phyloP scores from a whole-genome alignment of 2,113 vertebrate species.

The Balaenoptera acutorostrata region DNA sequence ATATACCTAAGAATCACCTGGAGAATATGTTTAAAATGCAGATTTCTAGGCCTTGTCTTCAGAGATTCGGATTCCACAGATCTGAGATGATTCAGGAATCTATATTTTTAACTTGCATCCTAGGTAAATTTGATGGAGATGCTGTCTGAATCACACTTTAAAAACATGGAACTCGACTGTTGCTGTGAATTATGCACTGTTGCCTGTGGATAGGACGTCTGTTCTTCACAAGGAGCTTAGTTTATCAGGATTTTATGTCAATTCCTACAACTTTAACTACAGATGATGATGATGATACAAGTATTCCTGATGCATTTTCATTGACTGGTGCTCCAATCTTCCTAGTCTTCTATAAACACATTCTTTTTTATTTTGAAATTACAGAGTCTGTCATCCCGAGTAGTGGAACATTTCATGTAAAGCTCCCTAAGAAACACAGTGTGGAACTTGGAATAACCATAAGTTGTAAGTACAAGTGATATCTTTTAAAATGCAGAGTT shows the following conservation, averaged over 20 bases:
- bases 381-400: slow-evolving; percentile 98
- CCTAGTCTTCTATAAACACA: slow-evolving; percentile 40
- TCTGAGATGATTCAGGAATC: not conserved
- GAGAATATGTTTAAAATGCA: not conserved
- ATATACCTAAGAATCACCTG: not conserved
- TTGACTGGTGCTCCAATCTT: not conserved
- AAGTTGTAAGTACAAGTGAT: slow-evolving; percentile 89
- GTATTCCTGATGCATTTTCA: not conserved
- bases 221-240: not conserved
- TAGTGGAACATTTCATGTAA: slow-evolving; percentile 98
- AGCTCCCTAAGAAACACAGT: slow-evolving; percentile 96
- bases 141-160: not conserved
- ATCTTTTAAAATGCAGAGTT: slow-evolving; percentile 16
- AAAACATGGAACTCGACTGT: not conserved
- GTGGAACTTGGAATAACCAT: slow-evolving; percentile 99
- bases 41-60: not conserved
- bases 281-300: not conserved
- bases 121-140: not conserved
- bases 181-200: not conserved
- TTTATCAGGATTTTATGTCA: not conserved
- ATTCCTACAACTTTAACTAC: not conserved
- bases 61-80: not conserved
- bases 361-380: slow-evolving; percentile 54
- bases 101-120: not conserved
- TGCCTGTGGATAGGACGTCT: not conserved